Percentiles rank a stretch among this genome's conserved stretches.
These are phyloP conservation scores for Harlomillsia oculata DNA, from an alignment of 1,140 invertebrate species.

Conservation along the genomic window DNA sequence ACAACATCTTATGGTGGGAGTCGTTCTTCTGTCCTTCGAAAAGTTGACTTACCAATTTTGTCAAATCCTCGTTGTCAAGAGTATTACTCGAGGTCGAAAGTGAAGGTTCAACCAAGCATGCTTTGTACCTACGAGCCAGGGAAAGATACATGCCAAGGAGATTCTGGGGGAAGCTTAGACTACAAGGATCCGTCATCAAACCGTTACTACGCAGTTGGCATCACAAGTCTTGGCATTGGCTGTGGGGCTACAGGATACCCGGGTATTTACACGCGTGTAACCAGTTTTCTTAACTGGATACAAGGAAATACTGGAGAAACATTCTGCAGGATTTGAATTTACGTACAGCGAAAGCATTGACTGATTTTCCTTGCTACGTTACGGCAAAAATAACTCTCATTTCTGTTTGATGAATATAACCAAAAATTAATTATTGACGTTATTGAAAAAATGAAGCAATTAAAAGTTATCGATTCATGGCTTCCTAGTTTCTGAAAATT, in stretches of 20 bases:
- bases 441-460: neutral
- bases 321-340: neutral
- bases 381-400: too few species aligned
- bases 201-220: constrained; percentile 23
- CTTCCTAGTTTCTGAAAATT: too few species aligned
- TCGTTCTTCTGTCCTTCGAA: neutral
- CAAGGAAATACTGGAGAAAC: constrained; percentile 47
- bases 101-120: too few species aligned
- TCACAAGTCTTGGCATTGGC: constrained; percentile 63
- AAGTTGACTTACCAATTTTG: constrained; percentile 13
- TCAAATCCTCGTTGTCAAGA: neutral
- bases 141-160: constrained; percentile 26
- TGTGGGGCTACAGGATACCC: constrained; percentile 84
- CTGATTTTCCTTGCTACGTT: neutral
- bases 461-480: too few species aligned
- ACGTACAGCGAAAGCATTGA: neutral
- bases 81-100: too few species aligned
- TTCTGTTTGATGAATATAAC: too few species aligned
- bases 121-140: constrained; percentile 53
- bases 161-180: constrained; percentile 31
- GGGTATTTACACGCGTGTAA: constrained; percentile 73
- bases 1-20: constrained; percentile 22
- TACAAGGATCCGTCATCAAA: constrained; percentile 3
- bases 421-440: too few species aligned
- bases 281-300: constrained; percentile 68